Base-by-base conservation (phyloP, 2,888 invertebrate species). In the Ernsta delagoae region DNA sequence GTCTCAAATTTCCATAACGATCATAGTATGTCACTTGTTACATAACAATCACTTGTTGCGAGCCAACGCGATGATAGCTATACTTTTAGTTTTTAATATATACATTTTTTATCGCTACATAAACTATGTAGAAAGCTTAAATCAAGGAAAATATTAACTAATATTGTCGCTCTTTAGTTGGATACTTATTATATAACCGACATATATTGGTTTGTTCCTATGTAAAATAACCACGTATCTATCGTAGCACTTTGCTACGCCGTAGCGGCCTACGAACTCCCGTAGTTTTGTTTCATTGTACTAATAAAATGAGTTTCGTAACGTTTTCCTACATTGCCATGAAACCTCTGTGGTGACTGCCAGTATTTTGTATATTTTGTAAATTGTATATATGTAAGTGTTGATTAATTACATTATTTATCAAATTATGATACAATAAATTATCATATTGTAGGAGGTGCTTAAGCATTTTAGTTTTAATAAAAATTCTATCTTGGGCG, bases 191-290 rank as follows among this genome's bases (percentile, higher is more conserved):
- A n/a, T n/a, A n/a, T n/a, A n/a, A n/a, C n/a, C n/a, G n/a, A n/a
- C n/a, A n/a, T n/a, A n/a, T n/a, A n/a, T n/a, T n/a, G n/a, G n/a
- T n/a, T n/a, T n/a, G n/a, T n/a, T n/a, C n/a, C n/a, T n/a, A n/a
- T n/a, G n/a, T n/a, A n/a, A n/a, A n/a, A n/a, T n/a, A n/a, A n/a
- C n/a, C n/a, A n/a, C n/a, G n/a, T n/a, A n/a, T n/a, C 41, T 41
- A 12, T 45, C 24, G 59, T 71, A 64, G 70, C 63, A 43, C 43
- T 36, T 3, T 43, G 67, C 70, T 72, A 72, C 70, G 67, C 43
- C 69, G 71, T 70, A 73, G 71, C 12, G 45, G 41, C 6, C 66
- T 67, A 66, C 65, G 50, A 72, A 57, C n/a, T n/a, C 16, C 43
- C 67, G 53, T 34, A 39, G 60, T 62, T 50, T 56, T 7, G 56